Evolutionary conservation across 2,797 vertebrate species (phyloP), one percentile per base, ranked within the genome.

Genomic region (Scyliorhinus canicula): DNA sequence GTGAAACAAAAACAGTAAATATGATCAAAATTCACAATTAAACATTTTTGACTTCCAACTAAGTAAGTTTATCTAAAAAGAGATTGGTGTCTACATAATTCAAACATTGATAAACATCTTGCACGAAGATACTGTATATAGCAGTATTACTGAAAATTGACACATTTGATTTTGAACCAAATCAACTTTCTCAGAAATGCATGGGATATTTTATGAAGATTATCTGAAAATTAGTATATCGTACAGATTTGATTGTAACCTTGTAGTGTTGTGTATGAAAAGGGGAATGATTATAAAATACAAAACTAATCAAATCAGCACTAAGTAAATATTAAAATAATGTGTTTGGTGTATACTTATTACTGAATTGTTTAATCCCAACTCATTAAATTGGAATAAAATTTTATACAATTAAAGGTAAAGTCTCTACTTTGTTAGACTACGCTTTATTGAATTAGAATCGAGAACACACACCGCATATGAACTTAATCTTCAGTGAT

Each of bases 291-390:
- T 91, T 63, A 65, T 11, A 94, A 93, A 74, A 90, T 60, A 90
- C 57, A 90, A 71, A 35, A 74, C 47, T 69, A 21, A 74, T 35
- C 67, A 94, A 94, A 71, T 74, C 93, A 94, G 50, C 52, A 90
- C 52, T 90, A 90, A 82, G 40, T 55, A 55, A 55, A 35, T 50
- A 93, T 47, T 69, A 94, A 94, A 74, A 52, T 69, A 71, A n/a
- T 35, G 24, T 93, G 67, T 52, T 94, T 69, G 50, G 44, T 94
- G 26, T 52, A 69, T 71, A 52, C 52, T 74, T 93, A 93, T 52
- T 71, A n/a, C 93, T 94, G 93, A 94, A 94, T 7, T 52, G 47
- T 94, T 94, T 71, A 94, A 55, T 74, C 50, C 19, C 93, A 71
- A 57, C 31, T 71, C 93, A 50, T 50, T 94, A 74, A 50, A 69